Percentiles rank a stretch among this genome's conserved stretches.
Evolutionary conservation across 2,888 invertebrate genomes (phyloP).

Genomic region (Ornithoptera alexandrae): DNA sequence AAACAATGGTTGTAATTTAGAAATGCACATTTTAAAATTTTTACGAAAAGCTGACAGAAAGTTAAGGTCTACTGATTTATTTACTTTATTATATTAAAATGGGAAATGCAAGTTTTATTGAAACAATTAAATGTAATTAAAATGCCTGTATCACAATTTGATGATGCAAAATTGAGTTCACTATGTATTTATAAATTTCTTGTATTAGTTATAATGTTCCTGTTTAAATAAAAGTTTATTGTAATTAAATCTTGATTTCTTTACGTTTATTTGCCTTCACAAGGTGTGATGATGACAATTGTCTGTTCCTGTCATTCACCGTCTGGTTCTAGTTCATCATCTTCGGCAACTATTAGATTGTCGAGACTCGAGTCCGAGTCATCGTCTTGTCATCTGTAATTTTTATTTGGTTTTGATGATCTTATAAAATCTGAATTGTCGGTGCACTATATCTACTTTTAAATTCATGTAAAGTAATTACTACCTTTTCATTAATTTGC

Average conservation of each 20-base stretch:
- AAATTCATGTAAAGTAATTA: no score
- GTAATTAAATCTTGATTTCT: background rate
- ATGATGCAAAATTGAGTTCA: no score
- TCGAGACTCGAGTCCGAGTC: constrained; percentile 79
- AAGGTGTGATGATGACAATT: constrained; percentile 52
- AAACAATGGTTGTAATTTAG: no score
- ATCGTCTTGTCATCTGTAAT: constrained; percentile 72
- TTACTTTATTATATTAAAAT: no score
- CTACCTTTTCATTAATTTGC: no score
- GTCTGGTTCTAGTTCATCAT: constrained; percentile 61
- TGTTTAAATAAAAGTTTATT: background rate
- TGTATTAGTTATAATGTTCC: background rate
- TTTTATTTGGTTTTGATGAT: background rate
- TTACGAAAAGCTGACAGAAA: no score
- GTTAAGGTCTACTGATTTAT: no score
- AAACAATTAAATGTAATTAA: no score
- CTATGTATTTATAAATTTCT: background rate
- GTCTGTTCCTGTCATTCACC: constrained; percentile 61
- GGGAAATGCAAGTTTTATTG: no score
- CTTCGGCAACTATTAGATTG: constrained; percentile 66
- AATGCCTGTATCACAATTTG: no score
- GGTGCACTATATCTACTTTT: no score
- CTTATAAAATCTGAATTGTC: background rate
- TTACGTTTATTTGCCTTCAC: constrained; percentile 8
- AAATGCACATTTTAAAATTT: no score